Conservation (phyloP, 2,113 vertebrate species). For the Meriones unguiculatus region DNA sequence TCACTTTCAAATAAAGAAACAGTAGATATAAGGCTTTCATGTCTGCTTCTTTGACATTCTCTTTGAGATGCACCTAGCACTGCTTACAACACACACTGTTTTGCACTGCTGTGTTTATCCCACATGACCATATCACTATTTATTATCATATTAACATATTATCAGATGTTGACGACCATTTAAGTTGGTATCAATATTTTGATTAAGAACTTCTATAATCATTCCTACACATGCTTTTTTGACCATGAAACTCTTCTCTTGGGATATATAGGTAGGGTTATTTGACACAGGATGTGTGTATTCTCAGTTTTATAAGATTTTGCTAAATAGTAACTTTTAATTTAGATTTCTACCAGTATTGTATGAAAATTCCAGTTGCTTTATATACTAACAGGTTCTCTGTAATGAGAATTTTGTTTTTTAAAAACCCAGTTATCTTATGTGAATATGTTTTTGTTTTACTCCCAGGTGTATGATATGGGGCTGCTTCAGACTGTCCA, state of each 20-base stretch:
- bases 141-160: not conserved
- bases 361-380: not conserved
- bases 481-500: too few relatives aligned
- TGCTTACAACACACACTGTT: not conserved
- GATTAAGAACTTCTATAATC: not conserved
- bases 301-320: constrained; percentile 3
- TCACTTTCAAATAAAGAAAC: not conserved
- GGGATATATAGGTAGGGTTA: not conserved
- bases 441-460: too few relatives aligned
- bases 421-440: too few relatives aligned
- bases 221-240: not conserved
- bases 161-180: not conserved
- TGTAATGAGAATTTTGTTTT: too few relatives aligned
- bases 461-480: too few relatives aligned
- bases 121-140: not conserved
- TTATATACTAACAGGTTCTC: too few relatives aligned
- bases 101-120: not conserved
- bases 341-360: not conserved
- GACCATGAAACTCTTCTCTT: not conserved
- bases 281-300: not conserved
- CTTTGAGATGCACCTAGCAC: not conserved
- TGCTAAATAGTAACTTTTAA: not conserved
- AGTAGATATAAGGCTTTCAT: not conserved
- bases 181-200: constrained; percentile 9
- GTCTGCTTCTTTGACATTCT: not conserved